Evolutionary conservation across 2,888 invertebrate genomes (phyloP).

Genomic region (Eledona agricola): DNA sequence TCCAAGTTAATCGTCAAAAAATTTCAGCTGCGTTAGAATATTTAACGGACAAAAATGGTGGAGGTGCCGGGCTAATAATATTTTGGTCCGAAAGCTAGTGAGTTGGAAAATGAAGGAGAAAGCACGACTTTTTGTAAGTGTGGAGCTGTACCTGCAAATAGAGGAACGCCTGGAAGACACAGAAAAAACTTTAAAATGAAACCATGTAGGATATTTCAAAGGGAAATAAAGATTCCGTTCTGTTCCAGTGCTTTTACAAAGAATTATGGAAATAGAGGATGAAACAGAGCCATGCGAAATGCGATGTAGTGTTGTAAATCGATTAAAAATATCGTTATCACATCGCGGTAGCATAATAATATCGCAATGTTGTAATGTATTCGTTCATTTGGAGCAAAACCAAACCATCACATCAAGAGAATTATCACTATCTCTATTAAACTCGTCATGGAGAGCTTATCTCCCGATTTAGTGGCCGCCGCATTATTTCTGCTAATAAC

Average conservation of each 20-base stretch:
- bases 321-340: conserved; percentile 30
- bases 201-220: conserved; percentile 42
- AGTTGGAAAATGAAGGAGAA: too few relatives aligned
- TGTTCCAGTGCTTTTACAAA: conserved; percentile 37
- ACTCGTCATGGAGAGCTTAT: conserved; percentile 43
- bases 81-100: too few relatives aligned
- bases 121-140: too few relatives aligned
- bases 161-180: conserved; percentile 16
- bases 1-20: too few relatives aligned
- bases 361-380: conserved; percentile 41
- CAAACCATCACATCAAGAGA: conserved; percentile 43
- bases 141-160: conserved; percentile 21
- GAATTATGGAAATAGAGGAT: conserved; percentile 11
- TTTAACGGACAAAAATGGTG: too few relatives aligned
- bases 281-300: conserved; percentile 11
- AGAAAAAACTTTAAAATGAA: conserved; percentile 41
- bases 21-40: too few relatives aligned
- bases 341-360: conserved; percentile 24
- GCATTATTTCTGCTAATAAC: conserved; percentile 43
- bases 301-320: conserved; percentile 15
- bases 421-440: conserved; percentile 44
- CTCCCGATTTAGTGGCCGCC: conserved; percentile 43
- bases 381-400: conserved; percentile 42
- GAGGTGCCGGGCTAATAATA: too few relatives aligned
- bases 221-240: conserved; percentile 41